Base-by-base conservation (phyloP, 1,140 invertebrate genomes). In the Ceratitis capitata region DNA sequence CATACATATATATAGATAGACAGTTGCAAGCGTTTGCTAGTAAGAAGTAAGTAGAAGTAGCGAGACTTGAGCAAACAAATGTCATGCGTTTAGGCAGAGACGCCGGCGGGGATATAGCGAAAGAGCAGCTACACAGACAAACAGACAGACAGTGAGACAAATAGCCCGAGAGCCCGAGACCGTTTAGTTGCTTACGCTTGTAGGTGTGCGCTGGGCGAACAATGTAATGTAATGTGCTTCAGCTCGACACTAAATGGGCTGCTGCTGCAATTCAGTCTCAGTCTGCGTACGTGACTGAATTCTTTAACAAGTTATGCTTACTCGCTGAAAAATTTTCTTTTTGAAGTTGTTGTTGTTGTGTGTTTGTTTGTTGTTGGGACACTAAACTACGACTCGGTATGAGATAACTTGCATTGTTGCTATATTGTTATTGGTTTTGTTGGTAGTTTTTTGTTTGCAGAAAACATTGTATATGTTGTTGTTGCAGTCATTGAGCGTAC, bases 201-300 rank as follows among this genome's bases (percentile, higher is more conserved):
- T 47, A 26, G 69, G 69, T 78, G 69, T 64, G 7, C 7, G 7
- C 7, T 64, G 32, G 69, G 26, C 9, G 69, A 26, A 45, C 39
- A 10, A 78, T 78, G n/a, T 45, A 14, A 16, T 61, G 56, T 61
- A 61, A n/a, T 29, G 56, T 61, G 0, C 58, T 29, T 32, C 26
- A 5, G 3, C 45, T 16, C 32, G 19, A 2, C 12, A 39, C 29
- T 69, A 32, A 32, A 83, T 53, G 26, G 16, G 29, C 39, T 83
- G 47, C n/a, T n/a, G 19, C 82, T 83, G 82, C 49, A 53, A 53
- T 83, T n/a, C n/a, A n/a, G n/a, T n/a, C n/a, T n/a, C 45, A 51
- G 82, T 83, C 69, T 78, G 82, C 47, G 49, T 6, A 83, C 82
- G 82, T 83, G 82, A 83, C 82, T 83, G 49, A 26, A 83, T 83